Base-by-base conservation (phyloP, 2,888 invertebrate genomes). In the Lasioglossum leucozonium region DNA sequence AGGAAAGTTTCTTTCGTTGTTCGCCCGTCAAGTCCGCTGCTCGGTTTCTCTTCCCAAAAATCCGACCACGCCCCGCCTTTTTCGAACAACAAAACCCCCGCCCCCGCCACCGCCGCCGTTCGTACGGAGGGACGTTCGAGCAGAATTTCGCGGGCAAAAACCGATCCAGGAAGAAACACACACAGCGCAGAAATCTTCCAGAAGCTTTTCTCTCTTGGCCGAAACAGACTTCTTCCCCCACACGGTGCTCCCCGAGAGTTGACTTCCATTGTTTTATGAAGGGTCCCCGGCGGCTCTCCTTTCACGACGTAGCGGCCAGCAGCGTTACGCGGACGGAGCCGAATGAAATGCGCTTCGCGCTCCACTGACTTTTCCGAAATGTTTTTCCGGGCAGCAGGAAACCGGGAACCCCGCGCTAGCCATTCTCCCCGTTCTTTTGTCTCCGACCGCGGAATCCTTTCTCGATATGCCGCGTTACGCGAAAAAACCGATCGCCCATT, bases 361-460 rank as follows among this genome's bases (percentile, higher is more conserved):
- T 91, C 88, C 84, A 89, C 87, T 91, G 91, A 88, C 78, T 91
- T 91, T 91, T 87, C 90, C 91, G 89, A 90, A 89, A 89, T 86
- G 90, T 90, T 91, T 92, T 90, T 91, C 90, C 81, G 71, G 75
- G 65, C 8, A 67, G 76, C 71, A 84, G 75, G 86, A 84, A 87
- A 84, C n/a, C 77, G 80, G 11, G n/a, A n/a, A 81, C 77, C 77
- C n/a, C n/a, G n/a, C 51, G 62, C 78, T 73, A 80, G 74, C 77
- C 78, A 58, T 84, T 84, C 87, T 86, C 85, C 85, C 86, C 87
- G 40, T 67, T 81, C 69, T 77, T 85, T 87, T 85, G 73, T 77
- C 80, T 62, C 47, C 77, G 81, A 79, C 84, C 86, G 37, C 77
- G 81, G 81, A 85, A 81, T 86, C 84, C 85, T 84, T 88, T 89